Evolutionary conservation across 2,888 invertebrate genomes (phyloP).

Genomic region (Drosophila mayaguana): DNA sequence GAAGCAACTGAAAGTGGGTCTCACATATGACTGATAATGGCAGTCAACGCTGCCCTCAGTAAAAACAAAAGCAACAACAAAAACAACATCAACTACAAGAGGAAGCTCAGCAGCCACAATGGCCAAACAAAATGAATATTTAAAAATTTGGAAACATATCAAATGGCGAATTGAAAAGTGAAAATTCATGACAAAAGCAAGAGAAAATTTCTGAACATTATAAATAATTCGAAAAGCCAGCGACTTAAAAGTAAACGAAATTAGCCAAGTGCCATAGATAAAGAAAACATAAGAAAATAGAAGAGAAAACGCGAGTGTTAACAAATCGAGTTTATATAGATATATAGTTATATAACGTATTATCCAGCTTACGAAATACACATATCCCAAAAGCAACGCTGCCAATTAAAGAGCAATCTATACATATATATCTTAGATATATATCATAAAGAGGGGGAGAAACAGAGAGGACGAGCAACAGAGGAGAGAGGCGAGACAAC

Average conservation of each 20-base stretch:
- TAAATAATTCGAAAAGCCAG: conserved; percentile 25
- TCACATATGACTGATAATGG: conserved; percentile 67
- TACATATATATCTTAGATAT: conserved; percentile 21
- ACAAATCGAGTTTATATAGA: conserved; percentile 22
- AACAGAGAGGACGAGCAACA: conserved; percentile 2
- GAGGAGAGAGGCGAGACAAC: conserved; percentile 16
- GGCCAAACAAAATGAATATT: conserved; percentile 83
- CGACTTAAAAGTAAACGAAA: conserved; percentile 16
- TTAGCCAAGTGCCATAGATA: conserved; percentile 59
- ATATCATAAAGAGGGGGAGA: conserved; percentile 5
- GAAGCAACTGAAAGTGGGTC: conserved; percentile 55
- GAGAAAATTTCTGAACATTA: conserved; percentile 17
- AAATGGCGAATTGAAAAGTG: conserved; percentile 88
- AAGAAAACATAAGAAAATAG: background rate
- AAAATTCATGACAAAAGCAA: conserved; percentile 23
- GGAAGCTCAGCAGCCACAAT: conserved; percentile 65
- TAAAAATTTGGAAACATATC: conserved; percentile 92
- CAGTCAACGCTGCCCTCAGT: conserved; percentile 29
- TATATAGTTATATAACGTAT: conserved; percentile 8
- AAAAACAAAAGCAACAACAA: conserved; percentile 28
- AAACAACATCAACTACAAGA: conserved; percentile 19
- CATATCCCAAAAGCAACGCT: conserved; percentile 67
- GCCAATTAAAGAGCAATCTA: conserved; percentile 59
- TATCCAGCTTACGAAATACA: conserved; percentile 27
- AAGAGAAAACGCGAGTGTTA: conserved; percentile 21